Percentiles rank a stretch among this genome's conserved stretches.
Evolutionary conservation across 2,797 vertebrate species (phyloP).

Genomic region (Pseudochaenichthys georgianus): DNA sequence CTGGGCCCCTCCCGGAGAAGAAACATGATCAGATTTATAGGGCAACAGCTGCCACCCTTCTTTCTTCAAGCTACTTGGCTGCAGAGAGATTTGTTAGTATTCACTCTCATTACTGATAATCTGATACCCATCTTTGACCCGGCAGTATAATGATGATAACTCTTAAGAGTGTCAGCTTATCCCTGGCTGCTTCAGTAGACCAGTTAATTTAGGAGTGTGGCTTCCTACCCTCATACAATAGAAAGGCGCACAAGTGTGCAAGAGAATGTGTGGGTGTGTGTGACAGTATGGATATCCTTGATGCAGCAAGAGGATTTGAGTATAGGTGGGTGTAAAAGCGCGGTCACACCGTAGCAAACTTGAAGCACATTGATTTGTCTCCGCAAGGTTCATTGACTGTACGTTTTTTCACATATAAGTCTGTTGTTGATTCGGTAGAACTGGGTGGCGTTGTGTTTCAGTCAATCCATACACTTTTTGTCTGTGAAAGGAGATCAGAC

Average conservation of each 20-base stretch:
- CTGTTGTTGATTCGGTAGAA: conserved; percentile 26
- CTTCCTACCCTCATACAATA: conserved; percentile 71
- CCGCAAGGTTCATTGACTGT: conserved; percentile 66
- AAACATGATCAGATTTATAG: conserved; percentile 75
- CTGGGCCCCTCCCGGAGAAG: conserved; percentile 50
- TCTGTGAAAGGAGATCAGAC: conserved; percentile 40
- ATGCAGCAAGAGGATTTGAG: conserved; percentile 55
- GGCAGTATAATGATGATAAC: conserved; percentile 81
- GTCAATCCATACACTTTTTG: conserved; percentile 37
- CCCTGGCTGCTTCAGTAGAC: conserved; percentile 80
- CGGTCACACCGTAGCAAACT: conserved; percentile 52
- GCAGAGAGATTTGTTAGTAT: conserved; percentile 75
- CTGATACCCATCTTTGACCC: conserved; percentile 80
- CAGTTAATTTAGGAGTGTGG: conserved; percentile 81
- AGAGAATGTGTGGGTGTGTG: conserved; percentile 34
- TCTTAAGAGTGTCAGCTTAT: conserved; percentile 80
- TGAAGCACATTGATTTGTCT: conserved; percentile 71
- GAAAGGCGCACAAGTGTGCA: conserved; percentile 24
- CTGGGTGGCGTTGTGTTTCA: conserved; percentile 42
- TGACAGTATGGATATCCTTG: conserved; percentile 59
- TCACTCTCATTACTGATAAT: conserved; percentile 81
- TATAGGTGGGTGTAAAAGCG: conserved; percentile 50
- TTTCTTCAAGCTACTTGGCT: conserved; percentile 71
- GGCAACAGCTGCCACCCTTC: conserved; percentile 76
- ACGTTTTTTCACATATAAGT: conserved; percentile 45